These are phyloP conservation scores for Tenualosa ilisha DNA, from an alignment of 2,797 vertebrate genomes.

Conservation along the genomic window DNA sequence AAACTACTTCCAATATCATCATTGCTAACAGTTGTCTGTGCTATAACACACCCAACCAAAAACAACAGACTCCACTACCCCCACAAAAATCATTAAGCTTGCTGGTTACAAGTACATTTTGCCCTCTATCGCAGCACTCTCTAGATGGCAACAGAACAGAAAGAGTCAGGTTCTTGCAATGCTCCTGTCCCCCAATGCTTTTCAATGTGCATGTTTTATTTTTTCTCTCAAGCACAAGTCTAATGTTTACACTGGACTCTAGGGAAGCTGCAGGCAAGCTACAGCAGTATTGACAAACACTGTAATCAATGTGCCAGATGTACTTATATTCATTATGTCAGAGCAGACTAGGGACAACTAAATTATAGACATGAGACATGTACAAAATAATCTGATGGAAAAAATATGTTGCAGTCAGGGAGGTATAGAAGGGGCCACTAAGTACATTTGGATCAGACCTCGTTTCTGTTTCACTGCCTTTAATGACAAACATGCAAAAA, in stretches of 20 bases:
- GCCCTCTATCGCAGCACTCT: too few relatives aligned
- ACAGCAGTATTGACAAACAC: neutral
- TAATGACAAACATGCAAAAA: slow-evolving; percentile 27
- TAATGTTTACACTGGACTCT: neutral
- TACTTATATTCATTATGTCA: neutral
- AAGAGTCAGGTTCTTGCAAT: neutral
- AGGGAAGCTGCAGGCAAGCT: neutral
- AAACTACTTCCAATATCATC: too few relatives aligned
- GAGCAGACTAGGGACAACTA: neutral
- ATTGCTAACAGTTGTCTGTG: neutral
- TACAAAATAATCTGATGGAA: slow-evolving; percentile 17
- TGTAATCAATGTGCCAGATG: neutral
- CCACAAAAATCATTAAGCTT: neutral
- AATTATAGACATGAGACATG: slow-evolving; percentile 29
- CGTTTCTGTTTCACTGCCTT: neutral
- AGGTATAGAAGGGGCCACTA: neutral
- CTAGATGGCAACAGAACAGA: neutral
- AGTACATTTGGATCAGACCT: neutral
- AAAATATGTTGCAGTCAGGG: neutral
- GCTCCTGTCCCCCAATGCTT: too few relatives aligned
- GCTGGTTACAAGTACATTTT: neutral
- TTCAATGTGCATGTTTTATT: too few relatives aligned
- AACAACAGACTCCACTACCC: neutral
- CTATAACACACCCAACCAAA: neutral
- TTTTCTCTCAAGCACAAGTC: neutral